These are phyloP conservation scores for Dryadula phaetusa DNA, from an alignment of 2,888 invertebrate genomes.

Conservation along the genomic window DNA sequence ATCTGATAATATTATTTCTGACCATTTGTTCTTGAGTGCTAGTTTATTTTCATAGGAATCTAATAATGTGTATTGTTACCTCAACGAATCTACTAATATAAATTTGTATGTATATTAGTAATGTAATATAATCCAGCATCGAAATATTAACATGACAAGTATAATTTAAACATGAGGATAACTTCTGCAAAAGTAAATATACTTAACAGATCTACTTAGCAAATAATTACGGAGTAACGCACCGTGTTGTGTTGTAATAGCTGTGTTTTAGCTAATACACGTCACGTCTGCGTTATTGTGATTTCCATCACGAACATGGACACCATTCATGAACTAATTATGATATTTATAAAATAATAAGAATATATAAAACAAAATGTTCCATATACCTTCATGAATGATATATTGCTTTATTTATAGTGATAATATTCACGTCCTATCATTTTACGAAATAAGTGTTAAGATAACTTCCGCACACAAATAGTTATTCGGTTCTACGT, in stretches of 20 bases:
- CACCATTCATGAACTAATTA: neutral
- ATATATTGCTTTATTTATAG: neutral
- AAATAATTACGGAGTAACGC: neutral
- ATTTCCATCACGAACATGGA: neutral
- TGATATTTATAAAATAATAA: neutral
- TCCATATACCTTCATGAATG: neutral
- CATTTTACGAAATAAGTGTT: neutral
- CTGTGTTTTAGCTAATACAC: neutral
- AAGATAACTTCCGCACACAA: neutral
- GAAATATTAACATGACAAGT: too few species aligned
- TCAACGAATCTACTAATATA: neutral
- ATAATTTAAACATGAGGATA: neutral
- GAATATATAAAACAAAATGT: slow-evolving; percentile 4
- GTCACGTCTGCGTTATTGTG: neutral
- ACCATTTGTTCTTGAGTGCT: neutral
- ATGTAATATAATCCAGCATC: too few species aligned
- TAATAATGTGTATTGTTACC: too few species aligned
- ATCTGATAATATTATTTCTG: neutral
- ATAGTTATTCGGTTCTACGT: neutral
- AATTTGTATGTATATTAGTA: too few species aligned
- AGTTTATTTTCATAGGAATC: neutral
- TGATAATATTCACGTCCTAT: too few species aligned
- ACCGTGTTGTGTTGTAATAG: neutral
- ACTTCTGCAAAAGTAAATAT: neutral
- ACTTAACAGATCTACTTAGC: neutral